Evolutionary conservation across 1,140 invertebrate genomes (phyloP), one percentile per base, ranked within the genome.

Genomic region (Orchesella cincta): DNA sequence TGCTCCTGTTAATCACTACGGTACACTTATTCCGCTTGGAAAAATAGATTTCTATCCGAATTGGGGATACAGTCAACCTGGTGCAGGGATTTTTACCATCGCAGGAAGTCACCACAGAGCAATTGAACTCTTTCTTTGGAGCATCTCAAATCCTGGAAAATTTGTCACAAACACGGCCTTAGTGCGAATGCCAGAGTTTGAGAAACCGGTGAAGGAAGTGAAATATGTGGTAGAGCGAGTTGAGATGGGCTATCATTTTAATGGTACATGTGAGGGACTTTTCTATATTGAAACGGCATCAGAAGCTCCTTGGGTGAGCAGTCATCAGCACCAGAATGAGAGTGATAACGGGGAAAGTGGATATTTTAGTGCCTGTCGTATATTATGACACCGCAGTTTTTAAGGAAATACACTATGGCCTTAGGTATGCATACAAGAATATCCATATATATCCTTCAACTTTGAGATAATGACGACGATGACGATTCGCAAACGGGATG

Each of bases 231-330:
- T 33, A 0, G 23, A 64, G 31, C 14, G 26, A 0, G 77, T 73
- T 1, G 77, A 78, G 67, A 78, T 78, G 77, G 77, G 77, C 51
- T 78, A 67, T 51, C 73, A 78, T 35, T 78, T 73, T 46, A 33
- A 73, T 46, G 73, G 35, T 23, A 31, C 14, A n/a, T 34, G 57
- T n/a, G 73, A 75, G 23, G 76, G 76, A 51, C 34, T 64, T 0
- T 78, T 74, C 34, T 78, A 51, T 18, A 64, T 78, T 34, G 73
- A 46, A 71, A 78, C 76, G 3, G 57, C 73, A 3, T 70, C 35
- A 36, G 26, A 31, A n/a, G 73, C n/a, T 12, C 76, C 76, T 0
- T 78, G 72, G 76, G 39, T 36, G 1, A 33, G 39, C 0, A 76
- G 34, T 20, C 20, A 74, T 57, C 31, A 33, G 29, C 29, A 29